These are phyloP conservation scores for Dromaius novaehollandiae DNA, from an alignment of 2,113 vertebrate genomes.

Conservation along the genomic window DNA sequence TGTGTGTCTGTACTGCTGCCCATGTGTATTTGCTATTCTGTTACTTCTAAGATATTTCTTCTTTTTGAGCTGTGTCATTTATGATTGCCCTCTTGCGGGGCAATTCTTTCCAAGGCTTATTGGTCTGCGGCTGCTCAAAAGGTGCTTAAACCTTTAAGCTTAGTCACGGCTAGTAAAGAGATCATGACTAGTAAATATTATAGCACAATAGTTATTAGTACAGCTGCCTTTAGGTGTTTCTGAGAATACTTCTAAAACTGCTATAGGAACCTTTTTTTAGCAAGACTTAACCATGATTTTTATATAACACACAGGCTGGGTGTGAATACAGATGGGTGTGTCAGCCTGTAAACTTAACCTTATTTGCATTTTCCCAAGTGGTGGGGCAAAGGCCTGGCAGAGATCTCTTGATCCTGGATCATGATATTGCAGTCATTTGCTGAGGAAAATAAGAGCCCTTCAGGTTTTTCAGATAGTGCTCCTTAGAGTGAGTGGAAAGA, in stretches of 20 bases:
- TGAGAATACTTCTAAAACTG: not conserved
- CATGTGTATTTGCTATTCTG: not conserved
- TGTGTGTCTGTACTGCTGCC: not conserved
- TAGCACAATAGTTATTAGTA: not conserved
- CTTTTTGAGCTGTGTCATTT: not conserved
- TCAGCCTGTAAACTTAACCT: not conserved
- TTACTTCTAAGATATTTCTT: not conserved
- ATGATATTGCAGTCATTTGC: not conserved
- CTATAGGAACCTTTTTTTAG: not conserved
- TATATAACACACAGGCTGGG: rapidly evolving
- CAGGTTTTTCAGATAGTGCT: not conserved
- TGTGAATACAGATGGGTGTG: rapidly evolving
- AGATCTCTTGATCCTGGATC: not conserved
- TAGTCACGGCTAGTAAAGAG: not conserved
- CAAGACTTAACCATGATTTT: not conserved
- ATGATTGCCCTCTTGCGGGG: not conserved
- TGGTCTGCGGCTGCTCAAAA: not conserved
- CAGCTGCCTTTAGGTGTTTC: not conserved
- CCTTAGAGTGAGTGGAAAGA: not conserved
- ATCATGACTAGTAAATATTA: not conserved
- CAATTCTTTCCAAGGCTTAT: not conserved
- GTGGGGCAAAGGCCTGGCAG: not conserved
- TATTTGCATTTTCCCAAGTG: not conserved
- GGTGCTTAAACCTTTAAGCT: not conserved
- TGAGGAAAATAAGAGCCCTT: not conserved